Conservation (phyloP, 2,113 vertebrate species). For the Seriola aureovittata region DNA sequence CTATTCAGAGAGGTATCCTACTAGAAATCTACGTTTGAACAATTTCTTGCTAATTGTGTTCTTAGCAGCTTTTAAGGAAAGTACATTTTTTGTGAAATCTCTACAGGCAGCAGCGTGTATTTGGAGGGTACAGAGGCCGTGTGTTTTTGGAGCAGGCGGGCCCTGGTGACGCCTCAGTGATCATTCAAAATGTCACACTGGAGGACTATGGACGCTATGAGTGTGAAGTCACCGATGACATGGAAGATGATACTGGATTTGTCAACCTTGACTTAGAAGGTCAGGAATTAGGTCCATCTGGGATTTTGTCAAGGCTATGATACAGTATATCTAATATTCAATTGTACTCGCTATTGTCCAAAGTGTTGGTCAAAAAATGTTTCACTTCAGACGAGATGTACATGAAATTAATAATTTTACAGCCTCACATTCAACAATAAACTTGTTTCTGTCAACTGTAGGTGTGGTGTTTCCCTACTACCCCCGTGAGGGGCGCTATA, state of each 20-base stretch:
- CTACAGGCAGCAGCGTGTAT: slow-evolving; percentile 85
- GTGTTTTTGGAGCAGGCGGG: slow-evolving; percentile 89
- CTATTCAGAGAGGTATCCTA: not conserved
- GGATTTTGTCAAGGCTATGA: not conserved
- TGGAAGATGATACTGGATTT: slow-evolving; percentile 94
- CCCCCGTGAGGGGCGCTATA: slow-evolving; percentile 92
- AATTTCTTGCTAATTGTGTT: not conserved
- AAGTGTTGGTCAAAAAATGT: not conserved
- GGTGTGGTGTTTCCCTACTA: slow-evolving; percentile 97
- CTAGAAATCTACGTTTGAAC: not conserved
- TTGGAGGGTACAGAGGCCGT: slow-evolving; percentile 89
- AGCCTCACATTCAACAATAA: not conserved
- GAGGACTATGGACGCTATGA: slow-evolving; percentile 96
- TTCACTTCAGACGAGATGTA: not conserved
- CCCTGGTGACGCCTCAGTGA: slow-evolving; percentile 89
- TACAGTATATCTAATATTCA: not conserved
- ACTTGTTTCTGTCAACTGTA: slow-evolving; percentile 62
- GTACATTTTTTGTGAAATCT: slow-evolving; percentile 1
- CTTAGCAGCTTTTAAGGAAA: not conserved
- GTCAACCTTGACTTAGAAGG: slow-evolving; percentile 96
- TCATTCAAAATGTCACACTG: slow-evolving; percentile 94
- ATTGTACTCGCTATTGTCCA: not conserved
- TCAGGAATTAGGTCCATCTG: slow-evolving; percentile 63
- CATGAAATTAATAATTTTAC: not conserved
- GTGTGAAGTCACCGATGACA: slow-evolving; percentile 96